Base-by-base conservation (phyloP, 2,888 invertebrate species). In the Agonopterix heracliana region DNA sequence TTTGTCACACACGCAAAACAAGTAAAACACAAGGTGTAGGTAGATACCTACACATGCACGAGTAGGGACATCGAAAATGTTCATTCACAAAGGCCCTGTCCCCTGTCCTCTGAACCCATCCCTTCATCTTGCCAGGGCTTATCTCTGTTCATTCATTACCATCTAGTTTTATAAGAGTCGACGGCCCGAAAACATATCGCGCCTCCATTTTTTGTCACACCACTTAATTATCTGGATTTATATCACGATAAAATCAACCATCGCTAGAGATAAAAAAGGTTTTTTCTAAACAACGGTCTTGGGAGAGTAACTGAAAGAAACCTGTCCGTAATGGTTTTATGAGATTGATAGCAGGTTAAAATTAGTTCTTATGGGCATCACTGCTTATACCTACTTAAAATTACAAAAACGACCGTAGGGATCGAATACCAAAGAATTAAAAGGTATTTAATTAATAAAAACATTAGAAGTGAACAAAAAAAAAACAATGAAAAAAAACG, bases 101-200 rank as follows among this genome's bases (percentile, higher is more conserved):
- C 70, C 71, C 64, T 71, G 76, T 75, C 77, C 73, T 69, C 71
- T 73, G 73, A 71, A 71, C 75, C 72, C 78, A 74, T 77, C 77
- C 78, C 75, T 79, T 77, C 81, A 69, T 79, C 81, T 79, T 68
- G 26, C 63, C 58, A 74, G 84, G 64, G 59, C 76, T 87, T 87
- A 87, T 87, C 87, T 83, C 64, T 51, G 74, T 87, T 87, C 87
- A 87, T 87, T 87, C 87, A 87, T 87, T 87, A 85, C 83, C 78
- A 87, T 86, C 87, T 86, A 84, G 83, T 76, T 79, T 79, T 83
- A 84, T 85, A 79, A 75, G 73, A 87, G 76, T 81, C 86, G 84
- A 86, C 85, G 84, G 81, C 64, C 78, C 84, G 81, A 81, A 79
- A 82, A 85, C 82, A 79, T 72, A 86, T 84, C 79, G 81, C 80